Evolutionary conservation across 1,140 invertebrate genomes (phyloP).

Genomic region (Ips nitidus): DNA sequence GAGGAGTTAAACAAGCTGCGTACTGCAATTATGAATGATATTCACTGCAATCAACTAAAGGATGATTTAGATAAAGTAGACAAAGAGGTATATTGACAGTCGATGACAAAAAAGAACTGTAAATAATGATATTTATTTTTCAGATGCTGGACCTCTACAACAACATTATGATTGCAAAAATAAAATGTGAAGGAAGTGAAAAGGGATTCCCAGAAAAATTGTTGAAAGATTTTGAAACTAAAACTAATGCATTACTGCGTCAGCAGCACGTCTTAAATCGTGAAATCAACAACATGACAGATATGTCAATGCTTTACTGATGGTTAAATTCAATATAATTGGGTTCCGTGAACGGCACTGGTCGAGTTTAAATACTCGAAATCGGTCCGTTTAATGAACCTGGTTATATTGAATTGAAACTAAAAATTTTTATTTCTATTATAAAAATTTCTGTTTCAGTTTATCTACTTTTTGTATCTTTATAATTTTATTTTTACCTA

Average conservation of each 20-base stretch:
- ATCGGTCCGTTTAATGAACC: slow-evolving; percentile 26
- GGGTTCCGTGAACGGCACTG: slow-evolving; percentile 26
- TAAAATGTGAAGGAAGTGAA: slow-evolving; percentile 40
- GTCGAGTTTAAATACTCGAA: not conserved
- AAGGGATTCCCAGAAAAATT: slow-evolving; percentile 36
- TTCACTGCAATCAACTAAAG: slow-evolving; percentile 67
- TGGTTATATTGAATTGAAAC: slow-evolving; percentile 36
- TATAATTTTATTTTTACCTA: too few species aligned
- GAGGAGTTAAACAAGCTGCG: slow-evolving; percentile 65
- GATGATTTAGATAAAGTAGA: slow-evolving; percentile 69
- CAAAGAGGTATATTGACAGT: slow-evolving; percentile 60
- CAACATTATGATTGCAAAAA: slow-evolving; percentile 42
- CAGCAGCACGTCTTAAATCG: slow-evolving; percentile 44
- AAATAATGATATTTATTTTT: slow-evolving; percentile 19
- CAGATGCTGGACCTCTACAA: slow-evolving; percentile 49
- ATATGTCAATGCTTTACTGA: slow-evolving; percentile 42
- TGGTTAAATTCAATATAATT: slow-evolving; percentile 42
- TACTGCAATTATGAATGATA: slow-evolving; percentile 63
- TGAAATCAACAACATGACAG: slow-evolving; percentile 41
- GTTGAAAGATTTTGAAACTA: slow-evolving; percentile 41
- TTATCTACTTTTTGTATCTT: not conserved
- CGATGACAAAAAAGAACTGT: slow-evolving; percentile 12
- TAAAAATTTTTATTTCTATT: not conserved
- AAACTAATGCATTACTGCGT: slow-evolving; percentile 45
- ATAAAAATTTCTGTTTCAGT: slow-evolving; percentile 1